These are phyloP conservation scores for Leptinotarsa lineolata DNA, from an alignment of 1,140 invertebrate species.

Conservation along the genomic window DNA sequence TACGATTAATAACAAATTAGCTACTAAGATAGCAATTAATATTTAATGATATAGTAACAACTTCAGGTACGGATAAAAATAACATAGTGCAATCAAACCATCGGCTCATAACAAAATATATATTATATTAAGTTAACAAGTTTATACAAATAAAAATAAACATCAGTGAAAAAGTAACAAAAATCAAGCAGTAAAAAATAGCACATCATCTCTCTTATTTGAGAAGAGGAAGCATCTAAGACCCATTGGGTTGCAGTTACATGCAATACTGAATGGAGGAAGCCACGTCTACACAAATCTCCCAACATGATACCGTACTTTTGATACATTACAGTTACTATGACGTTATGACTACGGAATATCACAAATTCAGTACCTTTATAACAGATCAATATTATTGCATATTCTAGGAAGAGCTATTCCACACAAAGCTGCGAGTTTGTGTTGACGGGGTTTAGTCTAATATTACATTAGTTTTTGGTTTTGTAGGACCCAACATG, in stretches of 20 bases:
- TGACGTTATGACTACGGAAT: conserved; percentile 31
- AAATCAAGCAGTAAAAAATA: conserved; percentile 50
- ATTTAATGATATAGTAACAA: conserved; percentile 35
- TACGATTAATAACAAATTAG: conserved; percentile 41
- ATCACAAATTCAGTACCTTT: conserved; percentile 40
- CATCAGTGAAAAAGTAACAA: conserved; percentile 51
- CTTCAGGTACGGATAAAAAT: conserved; percentile 49
- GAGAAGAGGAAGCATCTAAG: conserved; percentile 50
- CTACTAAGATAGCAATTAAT: conserved; percentile 34
- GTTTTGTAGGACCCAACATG: conserved; percentile 44
- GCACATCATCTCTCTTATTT: conserved; percentile 42
- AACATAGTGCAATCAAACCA: conserved; percentile 48
- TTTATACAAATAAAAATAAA: conserved; percentile 54
- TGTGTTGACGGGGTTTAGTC: conserved; percentile 21
- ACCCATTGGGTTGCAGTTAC: conserved; percentile 42
- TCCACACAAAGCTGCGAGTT: conserved; percentile 7
- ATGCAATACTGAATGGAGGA: conserved; percentile 48
- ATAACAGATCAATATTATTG: conserved; percentile 45
- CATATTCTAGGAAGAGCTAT: conserved; percentile 33
- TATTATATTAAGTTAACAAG: conserved; percentile 55
- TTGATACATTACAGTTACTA: conserved; percentile 10
- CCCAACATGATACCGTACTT: conserved; percentile 9
- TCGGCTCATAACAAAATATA: conserved; percentile 54
- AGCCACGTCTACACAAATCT: conserved; percentile 35
- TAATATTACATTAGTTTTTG: conserved; percentile 26